These are phyloP conservation scores for Diabrotica balteata DNA, from an alignment of 2,888 invertebrate genomes.

Conservation along the genomic window DNA sequence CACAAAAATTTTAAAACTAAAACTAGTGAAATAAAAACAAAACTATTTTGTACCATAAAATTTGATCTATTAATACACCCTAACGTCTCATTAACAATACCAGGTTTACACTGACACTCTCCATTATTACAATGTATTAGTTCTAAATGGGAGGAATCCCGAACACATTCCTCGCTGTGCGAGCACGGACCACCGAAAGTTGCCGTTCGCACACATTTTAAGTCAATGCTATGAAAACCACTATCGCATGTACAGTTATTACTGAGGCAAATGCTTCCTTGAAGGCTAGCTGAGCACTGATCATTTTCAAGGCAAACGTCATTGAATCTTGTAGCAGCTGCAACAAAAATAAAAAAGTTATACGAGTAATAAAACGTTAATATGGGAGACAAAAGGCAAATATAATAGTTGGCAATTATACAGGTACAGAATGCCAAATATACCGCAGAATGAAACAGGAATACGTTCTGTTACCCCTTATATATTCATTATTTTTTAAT, in stretches of 20 bases:
- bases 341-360: conserved; percentile 26
- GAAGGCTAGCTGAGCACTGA: conserved; percentile 54
- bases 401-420: no score
- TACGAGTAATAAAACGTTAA: no score
- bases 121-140: conserved; percentile 48
- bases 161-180: conserved; percentile 51
- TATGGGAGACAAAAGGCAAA: no score
- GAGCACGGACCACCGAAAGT: conserved; percentile 47
- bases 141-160: conserved; percentile 35
- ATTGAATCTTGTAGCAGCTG: conserved; percentile 52
- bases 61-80: conserved; percentile 31
- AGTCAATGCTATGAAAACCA: conserved; percentile 48
- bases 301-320: conserved; percentile 52
- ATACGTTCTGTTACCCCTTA: no score
- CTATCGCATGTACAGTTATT: conserved; percentile 49
- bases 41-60: background rate
- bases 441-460: no score
- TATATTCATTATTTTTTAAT: no score
- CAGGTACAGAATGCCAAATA: no score
- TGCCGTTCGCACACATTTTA: conserved; percentile 41
- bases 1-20: conserved; percentile 10
- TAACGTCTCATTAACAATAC: conserved; percentile 37
- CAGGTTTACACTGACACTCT: conserved; percentile 51
- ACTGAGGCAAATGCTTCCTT: conserved; percentile 44
- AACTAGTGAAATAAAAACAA: conserved; percentile 4